Evolutionary conservation across 30 jellyfish, hydroid and myxozoan species (phyloP), one percentile per base, ranked within the genome.

Genomic region (Sanderia malayensis): DNA sequence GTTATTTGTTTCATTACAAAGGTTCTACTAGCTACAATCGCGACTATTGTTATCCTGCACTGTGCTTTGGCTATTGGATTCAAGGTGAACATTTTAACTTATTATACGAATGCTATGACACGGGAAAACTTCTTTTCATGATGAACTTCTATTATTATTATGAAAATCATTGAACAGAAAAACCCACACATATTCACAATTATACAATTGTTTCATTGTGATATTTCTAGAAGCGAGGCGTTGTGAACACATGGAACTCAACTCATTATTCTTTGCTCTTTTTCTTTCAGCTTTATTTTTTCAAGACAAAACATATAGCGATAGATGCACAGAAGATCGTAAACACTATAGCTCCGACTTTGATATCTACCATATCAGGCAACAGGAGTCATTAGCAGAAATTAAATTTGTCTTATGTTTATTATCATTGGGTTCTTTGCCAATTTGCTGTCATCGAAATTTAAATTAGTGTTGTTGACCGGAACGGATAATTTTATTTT

Each of bases 41-140:
- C 61, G 0, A 44, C 57, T 25, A 74, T 88, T 7, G 18, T 88
- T 31, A 19, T 81, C 30, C 84, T 88, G 34, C 97, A 88, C 58
- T 47, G 92, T 34, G 76, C 93, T 10, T 69, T 88, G 10, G 97
- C 97, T n/a, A 68, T 88, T 67, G 97, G 97, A 6, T 88, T 88
- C 71, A 88, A 88, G 88, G 97, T 88, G 80, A 20, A 68, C 4
- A 19, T 32, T 62, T 53, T 1, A 23, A 4, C 18, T 49, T 9
- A n/a, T n/a, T n/a, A n/a, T n/a, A n/a, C n/a, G n/a, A n/a, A n/a
- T 41, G 55, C 15, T 15, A 41, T 41, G 55, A 15, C 15, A 6
- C 15, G 55, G 15, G 8, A 8, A 8, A 41, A 41, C 55, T 41
- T 15, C 55, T 41, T 41, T 6, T 41, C 55, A 41, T 15, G 55